A percentile compares a stretch with the other conserved stretches of the same genome.
Conservation (phyloP, 1,140 invertebrate genomes). For the Acyrthosiphon pisum region DNA sequence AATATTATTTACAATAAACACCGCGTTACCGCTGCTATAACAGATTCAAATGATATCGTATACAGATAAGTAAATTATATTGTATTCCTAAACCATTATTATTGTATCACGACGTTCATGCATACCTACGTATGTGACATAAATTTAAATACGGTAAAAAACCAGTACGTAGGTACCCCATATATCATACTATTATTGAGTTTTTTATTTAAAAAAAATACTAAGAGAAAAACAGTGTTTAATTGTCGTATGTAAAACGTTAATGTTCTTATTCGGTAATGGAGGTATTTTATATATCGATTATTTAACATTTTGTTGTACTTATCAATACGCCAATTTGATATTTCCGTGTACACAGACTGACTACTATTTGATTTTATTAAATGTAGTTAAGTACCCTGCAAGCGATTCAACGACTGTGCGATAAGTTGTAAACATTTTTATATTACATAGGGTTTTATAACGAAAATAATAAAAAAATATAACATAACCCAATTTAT, state of each 20-base stretch:
- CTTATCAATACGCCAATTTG: background rate
- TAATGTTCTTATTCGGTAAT: background rate
- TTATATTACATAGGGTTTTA: background rate
- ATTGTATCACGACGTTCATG: background rate
- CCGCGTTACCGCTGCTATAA: background rate
- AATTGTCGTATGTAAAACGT: too few relatives aligned
- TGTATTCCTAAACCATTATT: background rate
- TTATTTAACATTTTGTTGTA: background rate
- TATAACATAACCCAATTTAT: background rate
- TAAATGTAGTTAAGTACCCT: background rate
- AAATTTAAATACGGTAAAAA: background rate
- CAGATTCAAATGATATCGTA: background rate
- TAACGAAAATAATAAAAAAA: background rate
- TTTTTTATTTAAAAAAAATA: too few relatives aligned
- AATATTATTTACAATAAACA: background rate
- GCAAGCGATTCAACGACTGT: background rate
- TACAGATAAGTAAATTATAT: too few relatives aligned
- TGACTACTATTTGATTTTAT: background rate
- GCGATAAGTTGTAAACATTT: background rate
- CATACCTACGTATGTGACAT: background rate
- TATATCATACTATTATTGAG: too few relatives aligned
- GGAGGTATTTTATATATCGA: background rate
- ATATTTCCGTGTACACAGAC: background rate
- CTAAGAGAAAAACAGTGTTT: too few relatives aligned
- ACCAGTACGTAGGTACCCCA: background rate